Base-by-base conservation (phyloP, 2,113 vertebrate genomes). In the Spea multiplicata region DNA sequence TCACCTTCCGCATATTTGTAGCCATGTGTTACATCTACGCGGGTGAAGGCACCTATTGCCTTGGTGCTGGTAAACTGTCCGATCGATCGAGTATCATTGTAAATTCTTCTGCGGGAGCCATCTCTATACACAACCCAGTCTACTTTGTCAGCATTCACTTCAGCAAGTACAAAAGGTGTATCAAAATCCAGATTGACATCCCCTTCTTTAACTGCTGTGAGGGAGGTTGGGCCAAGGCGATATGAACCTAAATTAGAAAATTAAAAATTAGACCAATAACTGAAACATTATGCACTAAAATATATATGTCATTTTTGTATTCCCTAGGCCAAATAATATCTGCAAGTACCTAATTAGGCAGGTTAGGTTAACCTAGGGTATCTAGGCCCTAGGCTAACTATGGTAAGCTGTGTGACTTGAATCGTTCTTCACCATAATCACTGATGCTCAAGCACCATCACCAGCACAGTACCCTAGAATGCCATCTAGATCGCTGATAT, bases 1-100 rank as follows among this genome's bases (percentile, higher is more conserved):
- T 71, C 88, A 94, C 93, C 93, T 90, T 94, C 93, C 14, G 80
- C 69, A 6, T 88, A 86, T 81, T 94, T 94, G 68, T 94, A 94
- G 9, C 89, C 81, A 0, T 69, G 80, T 0, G 93, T 94, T 83
- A 94, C 64, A 6, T 94, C 93, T 61, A 87, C 50, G 3, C 92
- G 91, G 5, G 78, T 81, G 52, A 90, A 80, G 81, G 84, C 89
- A 17, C 93, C 93, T 14, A 94, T 86, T 0, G 91, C 89, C 74
- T 94, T 94, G 57, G 93, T 94, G 80, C 93, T 94, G 80, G 88
- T 93, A 72, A 74, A 81, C 45, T 30, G 83, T 74, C 93, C 93
- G 2, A 94, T 53, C 0, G 16, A 44, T 0, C 47, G 61, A 44
- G 84, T 65, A 3, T 91, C 73, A 0, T 86, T 66, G 13, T 75